Percentiles rank a stretch among this genome's conserved stretches.
Evolutionary conservation across 2,888 invertebrate genomes (phyloP).

Genomic region (Cheilosia grossa): DNA sequence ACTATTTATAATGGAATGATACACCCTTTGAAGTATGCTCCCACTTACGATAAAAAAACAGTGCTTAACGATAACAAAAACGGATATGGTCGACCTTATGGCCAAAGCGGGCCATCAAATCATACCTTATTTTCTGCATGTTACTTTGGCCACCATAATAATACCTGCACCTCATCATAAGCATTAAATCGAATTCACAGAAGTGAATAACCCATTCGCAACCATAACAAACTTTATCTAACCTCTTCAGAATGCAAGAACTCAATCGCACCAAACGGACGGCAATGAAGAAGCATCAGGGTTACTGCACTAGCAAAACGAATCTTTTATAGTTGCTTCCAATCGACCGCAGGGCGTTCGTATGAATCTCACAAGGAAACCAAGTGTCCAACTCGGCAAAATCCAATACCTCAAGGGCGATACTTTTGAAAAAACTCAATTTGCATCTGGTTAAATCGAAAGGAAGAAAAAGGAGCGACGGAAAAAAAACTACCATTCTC

Average conservation of each 20-base stretch:
- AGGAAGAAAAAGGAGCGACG: slow-evolving; percentile 20
- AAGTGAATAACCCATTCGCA: neutral
- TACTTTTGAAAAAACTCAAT: slow-evolving; percentile 49
- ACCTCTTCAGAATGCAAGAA: neutral
- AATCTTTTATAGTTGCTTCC: slow-evolving; percentile 38
- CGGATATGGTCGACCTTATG: too few species aligned
- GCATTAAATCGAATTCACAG: neutral
- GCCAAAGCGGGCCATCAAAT: too few species aligned
- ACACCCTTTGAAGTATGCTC: too few species aligned
- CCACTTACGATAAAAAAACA: too few species aligned
- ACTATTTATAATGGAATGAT: too few species aligned
- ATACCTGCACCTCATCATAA: neutral
- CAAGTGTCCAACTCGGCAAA: neutral
- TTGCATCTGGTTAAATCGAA: slow-evolving; percentile 44
- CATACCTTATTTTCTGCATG: neutral
- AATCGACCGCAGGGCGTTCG: slow-evolving; percentile 15
- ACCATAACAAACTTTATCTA: slow-evolving; percentile 24
- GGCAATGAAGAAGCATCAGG: neutral
- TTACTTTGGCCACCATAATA: neutral
- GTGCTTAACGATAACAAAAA: too few species aligned
- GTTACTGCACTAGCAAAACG: slow-evolving; percentile 40
- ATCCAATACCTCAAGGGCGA: neutral
- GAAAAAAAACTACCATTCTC: slow-evolving; percentile 20
- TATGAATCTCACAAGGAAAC: neutral
- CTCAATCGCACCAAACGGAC: slow-evolving; percentile 8